Evolutionary conservation across 2,888 invertebrate genomes (phyloP), one percentile per base, ranked within the genome.

Genomic region (Pheosia tremula): DNA sequence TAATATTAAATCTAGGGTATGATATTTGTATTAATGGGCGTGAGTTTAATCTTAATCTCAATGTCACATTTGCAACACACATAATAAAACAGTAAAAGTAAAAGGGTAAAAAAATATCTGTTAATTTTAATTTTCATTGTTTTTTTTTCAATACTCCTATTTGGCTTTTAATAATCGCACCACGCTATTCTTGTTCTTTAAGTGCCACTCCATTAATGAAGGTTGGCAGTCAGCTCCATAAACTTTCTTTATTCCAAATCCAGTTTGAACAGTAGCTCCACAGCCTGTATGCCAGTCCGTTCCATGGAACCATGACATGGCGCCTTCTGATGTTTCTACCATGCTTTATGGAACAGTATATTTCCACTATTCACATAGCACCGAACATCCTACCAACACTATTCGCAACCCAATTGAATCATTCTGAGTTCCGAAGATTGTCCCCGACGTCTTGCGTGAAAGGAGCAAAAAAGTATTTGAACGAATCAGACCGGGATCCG

Each of bases 361-460:
- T 24, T 24, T 24, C 24, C 24, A 24, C 24, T 24, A 24, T 24
- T 24, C 24, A 24, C 24, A 24, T 24, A 24, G 24, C 24, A 24
- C 24, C 24, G 24, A 24, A 24, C 24, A 24, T 24, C 24, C 24
- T 37, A 37, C 49, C 71, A 73, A 67, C 77, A 63, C 74, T 72
- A 75, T 60, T 60, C 61, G 47, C 60, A 50, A 66, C 78, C 71
- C 79, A 82, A 86, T 85, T 81, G 86, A 84, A 85, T 86, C 83
- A 84, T 75, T 74, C 76, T 62, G 69, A 66, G 76, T 71, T 75
- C 58, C 64, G 73, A 68, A 80, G 80, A 85, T 79, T 81, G 82
- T 79, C 83, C 78, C 74, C 69, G 68, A 64, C 74, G 67, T 76
- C 71, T 68, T 68, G 60, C 66, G 61, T 69, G 60, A 69, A 69